These are phyloP conservation scores for Trachops cirrhosus DNA, from an alignment of 2,797 vertebrate species.

Conservation along the genomic window DNA sequence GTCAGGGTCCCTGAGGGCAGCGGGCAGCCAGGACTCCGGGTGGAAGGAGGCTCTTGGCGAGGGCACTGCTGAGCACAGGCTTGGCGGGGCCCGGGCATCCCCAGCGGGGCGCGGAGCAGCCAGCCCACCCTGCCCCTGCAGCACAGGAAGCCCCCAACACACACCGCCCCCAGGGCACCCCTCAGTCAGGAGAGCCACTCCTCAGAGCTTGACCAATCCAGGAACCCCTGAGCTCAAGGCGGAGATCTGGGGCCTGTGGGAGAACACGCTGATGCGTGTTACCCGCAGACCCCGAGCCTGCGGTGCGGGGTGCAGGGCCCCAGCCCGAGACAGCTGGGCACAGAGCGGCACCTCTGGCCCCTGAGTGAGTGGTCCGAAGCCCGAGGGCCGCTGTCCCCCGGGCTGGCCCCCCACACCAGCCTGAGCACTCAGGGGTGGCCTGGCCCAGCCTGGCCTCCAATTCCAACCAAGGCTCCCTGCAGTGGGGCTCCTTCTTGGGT, in stretches of 20 bases:
- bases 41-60: background rate
- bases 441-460: background rate
- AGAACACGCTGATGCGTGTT: accelerated
- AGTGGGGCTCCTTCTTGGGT: no score
- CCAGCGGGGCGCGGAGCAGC: accelerated
- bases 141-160: background rate
- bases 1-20: background rate
- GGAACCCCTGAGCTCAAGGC: background rate
- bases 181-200: background rate
- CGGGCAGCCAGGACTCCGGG: accelerated
- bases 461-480: background rate
- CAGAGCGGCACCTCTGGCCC: no score
- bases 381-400: accelerated
- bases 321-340: background rate
- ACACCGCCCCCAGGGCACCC: background rate
- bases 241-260: background rate
- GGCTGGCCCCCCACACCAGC: background rate
- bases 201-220: background rate
- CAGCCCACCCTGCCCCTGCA: background rate
- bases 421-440: background rate
- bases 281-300: background rate
- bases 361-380: accelerated
- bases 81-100: accelerated
- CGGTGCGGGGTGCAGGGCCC: accelerated
- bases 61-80: background rate